A percentile compares a stretch with the other conserved stretches of the same genome.
Evolutionary conservation across 2,113 vertebrate genomes (phyloP).

Genomic region (Taxidea taxus): DNA sequence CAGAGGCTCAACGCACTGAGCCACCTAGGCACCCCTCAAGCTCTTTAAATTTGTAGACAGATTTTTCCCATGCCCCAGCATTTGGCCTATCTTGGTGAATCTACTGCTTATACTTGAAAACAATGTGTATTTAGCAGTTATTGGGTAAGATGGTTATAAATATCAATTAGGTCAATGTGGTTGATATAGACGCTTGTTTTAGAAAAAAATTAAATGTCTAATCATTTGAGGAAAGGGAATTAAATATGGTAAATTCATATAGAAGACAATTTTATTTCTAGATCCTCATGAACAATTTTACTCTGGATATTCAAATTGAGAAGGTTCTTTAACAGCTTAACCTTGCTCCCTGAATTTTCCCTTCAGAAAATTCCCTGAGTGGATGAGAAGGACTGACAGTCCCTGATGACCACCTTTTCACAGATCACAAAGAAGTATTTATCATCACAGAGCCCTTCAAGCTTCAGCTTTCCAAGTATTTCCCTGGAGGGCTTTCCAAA

Average conservation of each 20-base stretch:
- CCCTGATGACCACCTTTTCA: background rate
- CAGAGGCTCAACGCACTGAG: no score
- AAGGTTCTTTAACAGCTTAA: background rate
- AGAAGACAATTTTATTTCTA: constrained; percentile 34
- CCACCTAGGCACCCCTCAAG: no score
- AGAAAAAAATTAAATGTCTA: constrained; percentile 59
- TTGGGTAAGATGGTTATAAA: constrained; percentile 66
- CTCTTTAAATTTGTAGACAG: background rate
- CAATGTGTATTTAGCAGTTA: constrained; percentile 53
- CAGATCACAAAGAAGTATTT: background rate
- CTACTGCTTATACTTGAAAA: constrained; percentile 17
- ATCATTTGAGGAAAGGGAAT: constrained; percentile 60
- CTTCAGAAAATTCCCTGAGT: constrained; percentile 8
- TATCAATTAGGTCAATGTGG: constrained; percentile 65
- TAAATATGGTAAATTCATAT: constrained; percentile 53
- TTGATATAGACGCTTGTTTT: constrained; percentile 52
- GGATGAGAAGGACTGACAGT: background rate
- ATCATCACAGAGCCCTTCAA: background rate
- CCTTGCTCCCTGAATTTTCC: background rate
- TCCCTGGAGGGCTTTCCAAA: background rate
- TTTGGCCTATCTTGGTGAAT: constrained; percentile 1
- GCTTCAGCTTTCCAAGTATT: background rate
- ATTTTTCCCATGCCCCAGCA: background rate
- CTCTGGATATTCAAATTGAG: background rate
- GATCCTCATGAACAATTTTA: background rate